phyloP scores from a whole-genome alignment of 2,113 vertebrate species.

The Tragelaphus scriptus region DNA sequence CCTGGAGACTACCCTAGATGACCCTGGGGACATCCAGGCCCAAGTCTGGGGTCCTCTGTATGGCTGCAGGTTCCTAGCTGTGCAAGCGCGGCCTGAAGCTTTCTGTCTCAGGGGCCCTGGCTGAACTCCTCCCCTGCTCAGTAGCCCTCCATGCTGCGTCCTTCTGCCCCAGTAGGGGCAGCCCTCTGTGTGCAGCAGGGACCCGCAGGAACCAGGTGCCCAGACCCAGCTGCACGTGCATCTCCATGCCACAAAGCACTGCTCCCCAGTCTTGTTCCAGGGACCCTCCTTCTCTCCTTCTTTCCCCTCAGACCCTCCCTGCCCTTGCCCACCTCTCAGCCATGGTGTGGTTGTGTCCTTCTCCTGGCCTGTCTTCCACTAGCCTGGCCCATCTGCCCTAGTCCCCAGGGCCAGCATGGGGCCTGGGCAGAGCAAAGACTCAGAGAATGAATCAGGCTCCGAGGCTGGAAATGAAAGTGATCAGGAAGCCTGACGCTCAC shows the following conservation, averaged over 20 bases:
- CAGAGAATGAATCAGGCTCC: neutral
- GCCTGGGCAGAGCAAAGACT: neutral
- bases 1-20: neutral
- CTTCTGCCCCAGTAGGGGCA: neutral
- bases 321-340: too few species aligned
- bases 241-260: neutral
- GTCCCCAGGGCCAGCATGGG: neutral
- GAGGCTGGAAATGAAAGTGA: neutral
- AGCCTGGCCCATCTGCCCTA: neutral
- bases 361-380: neutral
- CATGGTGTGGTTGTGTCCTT: neutral
- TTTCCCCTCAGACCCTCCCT: neutral
- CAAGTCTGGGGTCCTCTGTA: neutral
- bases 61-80: neutral
- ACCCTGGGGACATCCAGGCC: neutral
- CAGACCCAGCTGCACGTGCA: fast-evolving
- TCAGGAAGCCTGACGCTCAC: fast-evolving
- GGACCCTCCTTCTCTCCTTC: neutral
- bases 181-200: neutral
- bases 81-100: fast-evolving
- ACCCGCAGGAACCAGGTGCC: fast-evolving
- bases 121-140: neutral
- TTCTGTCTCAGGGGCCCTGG: neutral
- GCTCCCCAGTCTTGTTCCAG: neutral
- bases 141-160: fast-evolving